Base-by-base conservation (phyloP, 2,888 invertebrate genomes). In the Dryococelus australis region DNA sequence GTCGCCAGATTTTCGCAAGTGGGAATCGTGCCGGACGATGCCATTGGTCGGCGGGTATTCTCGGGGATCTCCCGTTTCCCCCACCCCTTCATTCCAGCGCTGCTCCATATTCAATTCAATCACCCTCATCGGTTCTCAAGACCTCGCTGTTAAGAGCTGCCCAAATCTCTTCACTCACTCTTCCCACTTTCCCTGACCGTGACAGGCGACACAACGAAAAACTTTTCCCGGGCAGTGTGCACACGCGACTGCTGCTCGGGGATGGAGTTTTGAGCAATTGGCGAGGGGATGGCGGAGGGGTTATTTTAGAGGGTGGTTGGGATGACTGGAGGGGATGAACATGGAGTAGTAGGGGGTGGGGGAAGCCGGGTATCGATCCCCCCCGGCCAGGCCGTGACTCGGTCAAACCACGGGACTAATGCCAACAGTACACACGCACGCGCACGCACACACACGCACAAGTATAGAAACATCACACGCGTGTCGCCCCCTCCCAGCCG, bases 351-450 rank as follows among this genome's bases (percentile, higher is more conserved):
- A 65, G 65, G n/a, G 8, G 20, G 2, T 8, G n/a, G 8, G 20
- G 2, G 65, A 0, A 65, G 24, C n/a, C 20, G 65, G 65, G 65
- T 65, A 65, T 65, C 65, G 65, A 65, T 65, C 65, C 8, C 47
- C 47, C 47, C 47, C 47, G 12, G 47, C 12, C 47, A 6, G 4
- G 12, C 47, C 65, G 20, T n/a, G 65, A 65, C 65, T 65, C 65
- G 65, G 65, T 65, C 65, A 65, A 65, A 65, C 65, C 65, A 65
- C 65, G 65, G 65, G 65, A 65, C 65, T 65, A 65, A 65, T 65
- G 65, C 65, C 65, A n/a, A n/a, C 6, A n/a, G 65, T 24, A 65
- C n/a, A 65, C 65, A 65, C n/a, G 65, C n/a, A 20, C 65, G n/a
- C 65, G n/a, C 65, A 8, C 65, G 16, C 24, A n/a, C 65, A 65